phyloP scores from a whole-genome alignment of 2,797 vertebrate genomes.

The Todus mexicanus region DNA sequence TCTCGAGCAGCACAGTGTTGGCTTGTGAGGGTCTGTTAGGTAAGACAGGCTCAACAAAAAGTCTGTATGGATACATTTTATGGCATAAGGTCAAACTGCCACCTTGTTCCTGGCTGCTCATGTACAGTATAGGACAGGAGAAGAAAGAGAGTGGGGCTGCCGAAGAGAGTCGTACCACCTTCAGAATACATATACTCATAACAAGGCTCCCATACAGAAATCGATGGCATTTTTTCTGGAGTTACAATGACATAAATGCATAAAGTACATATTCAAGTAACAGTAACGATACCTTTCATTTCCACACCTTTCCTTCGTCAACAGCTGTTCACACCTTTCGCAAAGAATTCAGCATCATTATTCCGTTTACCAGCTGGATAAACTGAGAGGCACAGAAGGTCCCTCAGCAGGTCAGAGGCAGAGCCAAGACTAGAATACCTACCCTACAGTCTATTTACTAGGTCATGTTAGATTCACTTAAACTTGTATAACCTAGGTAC shows the following conservation, averaged over 20 bases:
- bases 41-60: no score
- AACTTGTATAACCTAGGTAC: neutral
- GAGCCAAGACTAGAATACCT: neutral
- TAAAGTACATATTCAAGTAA: neutral
- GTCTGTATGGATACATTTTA: neutral
- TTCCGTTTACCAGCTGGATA: neutral
- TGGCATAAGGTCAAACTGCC: neutral
- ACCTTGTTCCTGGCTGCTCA: neutral
- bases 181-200: neutral
- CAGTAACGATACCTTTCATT: neutral
- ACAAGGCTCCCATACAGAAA: neutral
- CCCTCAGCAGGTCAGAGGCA: neutral
- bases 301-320: neutral
- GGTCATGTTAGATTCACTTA: neutral
- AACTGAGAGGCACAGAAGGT: neutral
- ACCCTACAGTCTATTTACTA: neutral
- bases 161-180: neutral
- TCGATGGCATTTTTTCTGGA: neutral
- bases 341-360: neutral
- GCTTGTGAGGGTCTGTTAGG: no score
- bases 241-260: neutral
- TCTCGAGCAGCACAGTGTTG: no score
- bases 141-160: neutral
- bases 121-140: neutral
- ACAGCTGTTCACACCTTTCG: neutral